These are phyloP conservation scores for Eospalax fontanierii DNA, from an alignment of 2,797 vertebrate genomes.

Conservation along the genomic window DNA sequence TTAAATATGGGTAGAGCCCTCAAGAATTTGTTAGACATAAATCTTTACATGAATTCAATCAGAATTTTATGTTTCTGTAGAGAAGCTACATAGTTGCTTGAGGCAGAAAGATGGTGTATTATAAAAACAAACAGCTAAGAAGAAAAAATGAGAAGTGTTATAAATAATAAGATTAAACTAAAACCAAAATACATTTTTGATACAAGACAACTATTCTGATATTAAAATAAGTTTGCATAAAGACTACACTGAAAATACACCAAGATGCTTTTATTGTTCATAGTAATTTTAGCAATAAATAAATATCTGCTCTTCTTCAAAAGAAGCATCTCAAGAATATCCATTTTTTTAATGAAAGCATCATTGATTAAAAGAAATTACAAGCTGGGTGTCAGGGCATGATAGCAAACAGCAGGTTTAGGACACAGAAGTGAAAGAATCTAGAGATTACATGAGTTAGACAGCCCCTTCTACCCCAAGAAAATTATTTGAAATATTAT, in stretches of 20 bases:
- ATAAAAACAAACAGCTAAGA: conserved; percentile 68
- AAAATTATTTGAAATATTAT: conserved; percentile 12
- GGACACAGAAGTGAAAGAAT: not conserved
- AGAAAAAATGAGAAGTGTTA: conserved; percentile 3
- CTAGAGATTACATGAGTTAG: not conserved
- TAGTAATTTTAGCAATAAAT: conserved; percentile 64
- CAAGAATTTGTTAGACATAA: not conserved
- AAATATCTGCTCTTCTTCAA: not conserved
- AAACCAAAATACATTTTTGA: conserved; percentile 62
- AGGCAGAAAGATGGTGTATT: conserved; percentile 13
- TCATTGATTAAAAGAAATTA: not conserved
- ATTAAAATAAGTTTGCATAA: conserved; percentile 79
- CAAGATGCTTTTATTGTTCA: conserved; percentile 60
- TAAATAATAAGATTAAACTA: conserved; percentile 73
- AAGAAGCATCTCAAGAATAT: conserved; percentile 5
- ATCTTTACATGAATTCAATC: not conserved
- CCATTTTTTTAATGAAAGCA: conserved; percentile 27
- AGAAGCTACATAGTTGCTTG: not conserved
- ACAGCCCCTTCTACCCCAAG: not conserved
- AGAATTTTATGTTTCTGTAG: not conserved
- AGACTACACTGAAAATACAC: conserved; percentile 76
- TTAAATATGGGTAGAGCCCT: not conserved
- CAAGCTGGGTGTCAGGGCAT: not conserved
- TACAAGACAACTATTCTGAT: conserved; percentile 1
- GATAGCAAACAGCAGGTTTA: not conserved